Evolutionary conservation across 2,113 vertebrate genomes (phyloP).

Genomic region (Indicator maculatus): DNA sequence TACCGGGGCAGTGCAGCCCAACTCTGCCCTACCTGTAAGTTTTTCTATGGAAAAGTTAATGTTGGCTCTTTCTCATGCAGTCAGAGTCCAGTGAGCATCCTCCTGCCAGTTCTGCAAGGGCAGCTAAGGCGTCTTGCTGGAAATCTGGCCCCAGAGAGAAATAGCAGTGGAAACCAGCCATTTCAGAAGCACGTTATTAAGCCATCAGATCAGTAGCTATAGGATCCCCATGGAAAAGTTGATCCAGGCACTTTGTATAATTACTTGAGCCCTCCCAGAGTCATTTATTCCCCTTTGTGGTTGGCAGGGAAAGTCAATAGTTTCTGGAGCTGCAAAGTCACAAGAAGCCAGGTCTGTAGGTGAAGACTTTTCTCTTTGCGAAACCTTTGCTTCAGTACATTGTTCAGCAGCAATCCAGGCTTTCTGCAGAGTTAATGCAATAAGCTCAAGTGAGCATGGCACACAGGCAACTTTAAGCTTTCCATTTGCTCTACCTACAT

Average conservation of each 20-base stretch:
- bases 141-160: conserved; percentile 58
- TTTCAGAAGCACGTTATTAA: conserved; percentile 58
- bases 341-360: conserved; percentile 63
- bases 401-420: conserved; percentile 35
- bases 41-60: conserved; percentile 52
- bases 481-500: conserved; percentile 60
- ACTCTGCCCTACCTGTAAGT: conserved; percentile 25
- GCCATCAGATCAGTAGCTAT: conserved; percentile 61
- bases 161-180: conserved; percentile 60
- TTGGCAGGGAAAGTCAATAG: conserved; percentile 42
- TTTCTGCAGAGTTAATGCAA: conserved; percentile 22
- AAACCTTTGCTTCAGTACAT: conserved; percentile 44
- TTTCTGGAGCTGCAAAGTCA: conserved; percentile 42
- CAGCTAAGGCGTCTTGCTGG: conserved; percentile 53
- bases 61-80: conserved; percentile 15
- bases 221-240: conserved; percentile 36
- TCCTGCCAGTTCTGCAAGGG: conserved; percentile 59
- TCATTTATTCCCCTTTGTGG: conserved; percentile 60
- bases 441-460: conserved; percentile 52
- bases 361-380: conserved; percentile 62
- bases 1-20: background rate
- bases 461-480: background rate
- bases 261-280: conserved; percentile 48
- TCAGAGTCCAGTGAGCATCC: background rate
- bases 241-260: conserved; percentile 54